Base-by-base conservation (phyloP, 2,113 vertebrate genomes). In the Hoplias malabaricus region DNA sequence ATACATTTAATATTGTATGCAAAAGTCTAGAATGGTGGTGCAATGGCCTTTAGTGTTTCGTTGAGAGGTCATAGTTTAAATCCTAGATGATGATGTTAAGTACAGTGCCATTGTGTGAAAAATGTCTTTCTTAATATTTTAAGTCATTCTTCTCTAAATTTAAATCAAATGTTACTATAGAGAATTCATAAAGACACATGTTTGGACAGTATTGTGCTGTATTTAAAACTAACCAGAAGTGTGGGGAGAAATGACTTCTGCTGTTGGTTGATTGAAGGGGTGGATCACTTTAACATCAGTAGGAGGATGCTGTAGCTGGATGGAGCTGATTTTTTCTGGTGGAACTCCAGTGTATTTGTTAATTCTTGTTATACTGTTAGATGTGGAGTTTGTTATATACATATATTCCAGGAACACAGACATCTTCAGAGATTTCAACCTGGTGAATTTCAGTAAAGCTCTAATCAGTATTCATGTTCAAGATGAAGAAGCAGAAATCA, bases 341-440 rank as follows among this genome's bases (percentile, higher is more conserved):
- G 88, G 70, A n/a, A 92, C 91, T n/a, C 96, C 96, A 0, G 90
- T 92, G 62, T 92, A 90, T 83, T 95, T 98, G 85, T 93, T 90
- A 27, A 93, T 86, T 89, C 87, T 90, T 85, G 89, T 93, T 81
- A 98, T 92, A 1, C 85, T 84, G 38, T 84, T 86, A 1, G 89
- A 92, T 65, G 83, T 91, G 38, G 85, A 72, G 11, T 95, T 92
- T 29, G 92, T 93, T 84, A 95, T 94, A 87, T 94, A 98, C 0
- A 98, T 78, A 11, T 88, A 73, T 19, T 95, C 92, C 87, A 87
- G 89, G 81, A 96, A 97, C 68, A 96, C 16, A 19, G 94, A 92
- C 69, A 96, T 86, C 29, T 88, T 87, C 79, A 92, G 78, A 46
- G 92, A 81, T 25, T 78, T 85, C 56, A 86, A 86, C 70, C 96